Conservation (phyloP, 53 echinoderm and acorn worm genomes). For the Holothuria scabra region DNA sequence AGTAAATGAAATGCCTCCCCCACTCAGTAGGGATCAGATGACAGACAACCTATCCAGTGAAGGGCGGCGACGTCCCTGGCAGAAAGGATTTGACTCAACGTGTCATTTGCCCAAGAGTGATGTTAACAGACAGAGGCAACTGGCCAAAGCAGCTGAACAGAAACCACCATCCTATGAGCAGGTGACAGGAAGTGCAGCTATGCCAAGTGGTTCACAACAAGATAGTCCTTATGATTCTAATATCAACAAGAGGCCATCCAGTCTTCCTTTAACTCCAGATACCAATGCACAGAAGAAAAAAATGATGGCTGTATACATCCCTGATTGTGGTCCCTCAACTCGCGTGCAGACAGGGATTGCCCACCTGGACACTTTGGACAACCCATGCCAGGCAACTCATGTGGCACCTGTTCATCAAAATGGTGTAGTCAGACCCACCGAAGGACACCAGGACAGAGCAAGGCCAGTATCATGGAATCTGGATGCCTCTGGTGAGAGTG, state of each 20-base stretch:
- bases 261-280: conserved; percentile 70
- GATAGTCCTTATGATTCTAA: not conserved
- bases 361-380: conserved; percentile 81
- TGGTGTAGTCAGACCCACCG: not conserved
- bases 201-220: not conserved
- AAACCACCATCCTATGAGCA: conserved; percentile 41
- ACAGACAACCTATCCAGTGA: conserved; percentile 78
- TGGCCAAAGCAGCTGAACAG: conserved; percentile 43
- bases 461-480: conserved; percentile 52
- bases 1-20: conserved; percentile 84
- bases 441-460: not conserved
- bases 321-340: conserved; percentile 83
- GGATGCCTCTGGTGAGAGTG: conserved; percentile 60
- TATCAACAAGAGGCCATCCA: conserved; percentile 59
- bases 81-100: conserved; percentile 7
- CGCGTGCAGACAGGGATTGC: conserved; percentile 97
- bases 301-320: conserved; percentile 91
- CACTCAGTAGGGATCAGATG: conserved; percentile 88
- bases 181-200: conserved; percentile 7
- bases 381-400: conserved; percentile 69
- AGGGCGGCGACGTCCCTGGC: conserved; percentile 25
- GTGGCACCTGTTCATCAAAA: conserved; percentile 11
- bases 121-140: conserved; percentile 47
- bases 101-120: conserved; percentile 40
- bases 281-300: conserved; percentile 88